Percentiles rank a stretch among this genome's conserved stretches.
phyloP scores from a whole-genome alignment of 2,797 vertebrate genomes.

The Aulostomus chinensis region DNA sequence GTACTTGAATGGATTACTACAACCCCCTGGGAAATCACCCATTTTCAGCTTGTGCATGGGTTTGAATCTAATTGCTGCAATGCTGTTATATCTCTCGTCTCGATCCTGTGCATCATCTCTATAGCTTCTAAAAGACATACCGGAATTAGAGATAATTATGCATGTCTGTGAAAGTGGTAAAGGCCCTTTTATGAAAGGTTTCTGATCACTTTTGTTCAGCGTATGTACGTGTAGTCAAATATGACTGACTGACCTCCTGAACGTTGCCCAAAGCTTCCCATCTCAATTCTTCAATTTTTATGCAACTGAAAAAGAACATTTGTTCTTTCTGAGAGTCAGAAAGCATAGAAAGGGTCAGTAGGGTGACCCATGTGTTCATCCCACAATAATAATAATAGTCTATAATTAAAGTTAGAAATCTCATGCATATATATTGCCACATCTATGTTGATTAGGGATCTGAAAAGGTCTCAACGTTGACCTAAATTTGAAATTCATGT shows the following conservation, averaged over 20 bases:
- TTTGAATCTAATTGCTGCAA: conserved; percentile 66
- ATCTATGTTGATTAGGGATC: conserved; percentile 62
- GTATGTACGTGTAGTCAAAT: background rate
- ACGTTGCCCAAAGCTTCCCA: too few species aligned
- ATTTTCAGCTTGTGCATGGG: conserved; percentile 68
- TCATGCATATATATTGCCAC: conserved; percentile 29
- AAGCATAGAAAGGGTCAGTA: conserved; percentile 37
- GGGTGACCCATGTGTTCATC: conserved; percentile 60
- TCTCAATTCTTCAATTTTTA: too few species aligned
- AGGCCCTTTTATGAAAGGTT: conserved; percentile 10
- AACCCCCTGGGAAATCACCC: conserved; percentile 73
- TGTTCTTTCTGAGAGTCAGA: too few species aligned
- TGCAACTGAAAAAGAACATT: too few species aligned
- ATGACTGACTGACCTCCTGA: background rate
- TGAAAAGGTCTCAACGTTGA: conserved; percentile 55
- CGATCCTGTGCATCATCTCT: conserved; percentile 40
- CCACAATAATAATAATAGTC: conserved; percentile 57
- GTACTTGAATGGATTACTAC: conserved; percentile 72
- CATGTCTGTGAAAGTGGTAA: conserved; percentile 20
- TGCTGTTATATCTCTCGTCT: conserved; percentile 58
- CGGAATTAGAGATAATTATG: conserved; percentile 17
- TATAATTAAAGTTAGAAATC: conserved; percentile 62
- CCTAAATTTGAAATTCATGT: conserved; percentile 57
- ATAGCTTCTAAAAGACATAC: conserved; percentile 34
- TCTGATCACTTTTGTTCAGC: conserved; percentile 9